Conservation (phyloP, 2,888 invertebrate genomes). For the Dromius quadrimaculatus region DNA sequence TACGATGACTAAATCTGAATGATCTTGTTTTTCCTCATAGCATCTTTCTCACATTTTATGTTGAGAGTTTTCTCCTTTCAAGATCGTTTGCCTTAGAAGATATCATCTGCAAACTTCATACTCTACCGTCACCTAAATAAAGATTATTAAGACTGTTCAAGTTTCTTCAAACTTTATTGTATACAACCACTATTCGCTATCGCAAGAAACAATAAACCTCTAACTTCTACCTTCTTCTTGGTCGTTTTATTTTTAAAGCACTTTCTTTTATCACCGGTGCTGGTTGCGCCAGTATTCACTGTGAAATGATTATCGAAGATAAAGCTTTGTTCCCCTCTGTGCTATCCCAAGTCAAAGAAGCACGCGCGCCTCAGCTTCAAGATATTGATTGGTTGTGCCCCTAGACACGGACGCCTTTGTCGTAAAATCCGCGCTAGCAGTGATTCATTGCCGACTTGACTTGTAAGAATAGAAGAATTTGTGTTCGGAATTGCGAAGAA, state of each 20-base stretch:
- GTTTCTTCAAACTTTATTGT: no score
- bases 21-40: no score
- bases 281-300: slow-evolving; percentile 1
- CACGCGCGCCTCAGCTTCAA: no score
- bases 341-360: neutral
- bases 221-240: no score
- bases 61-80: no score
- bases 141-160: no score
- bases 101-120: no score
- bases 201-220: slow-evolving; percentile 1
- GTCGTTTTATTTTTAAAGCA: slow-evolving; percentile 14
- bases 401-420: slow-evolving; percentile 14
- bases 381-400: slow-evolving; percentile 15
- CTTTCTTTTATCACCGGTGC: slow-evolving; percentile 6
- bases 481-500: neutral
- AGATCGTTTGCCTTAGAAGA: no score
- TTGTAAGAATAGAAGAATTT: neutral
- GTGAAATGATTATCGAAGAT: slow-evolving; percentile 29
- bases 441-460: neutral
- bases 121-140: no score
- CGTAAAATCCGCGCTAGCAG: neutral
- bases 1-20: no score
- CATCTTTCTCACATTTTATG: no score
- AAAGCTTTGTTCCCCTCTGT: neutral
- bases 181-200: no score